Evolutionary conservation across 2,113 vertebrate species (phyloP).

Genomic region (Malaclemys terrapin): DNA sequence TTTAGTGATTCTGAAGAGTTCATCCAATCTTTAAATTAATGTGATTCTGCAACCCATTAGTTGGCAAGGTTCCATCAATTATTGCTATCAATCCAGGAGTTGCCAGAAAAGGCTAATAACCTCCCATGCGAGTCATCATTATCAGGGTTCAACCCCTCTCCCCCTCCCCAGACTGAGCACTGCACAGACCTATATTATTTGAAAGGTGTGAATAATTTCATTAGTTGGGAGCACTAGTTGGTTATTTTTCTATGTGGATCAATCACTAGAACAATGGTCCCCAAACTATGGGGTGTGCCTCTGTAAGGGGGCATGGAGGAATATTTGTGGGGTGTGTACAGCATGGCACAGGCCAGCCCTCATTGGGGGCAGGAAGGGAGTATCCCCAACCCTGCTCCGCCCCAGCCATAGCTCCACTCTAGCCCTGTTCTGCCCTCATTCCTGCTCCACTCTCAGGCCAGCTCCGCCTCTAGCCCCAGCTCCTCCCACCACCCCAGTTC

Average conservation of each 20-base stretch:
- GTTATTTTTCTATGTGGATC: neutral
- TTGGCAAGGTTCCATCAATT: neutral
- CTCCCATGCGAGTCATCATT: neutral
- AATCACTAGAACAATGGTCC: neutral
- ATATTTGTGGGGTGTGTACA: too few species aligned
- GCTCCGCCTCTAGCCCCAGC: too few species aligned
- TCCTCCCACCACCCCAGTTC: too few species aligned
- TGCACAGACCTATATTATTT: neutral
- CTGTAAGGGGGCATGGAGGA: too few species aligned
- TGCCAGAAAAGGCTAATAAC: neutral
- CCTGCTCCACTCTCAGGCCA: too few species aligned
- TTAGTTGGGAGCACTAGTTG: neutral
- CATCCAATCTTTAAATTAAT: neutral
- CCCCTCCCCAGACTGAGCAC: neutral
- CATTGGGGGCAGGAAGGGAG: too few species aligned
- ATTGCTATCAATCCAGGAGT: neutral
- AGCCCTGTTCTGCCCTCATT: too few species aligned
- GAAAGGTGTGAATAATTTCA: neutral
- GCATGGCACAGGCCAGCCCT: too few species aligned
- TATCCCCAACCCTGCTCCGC: too few species aligned
- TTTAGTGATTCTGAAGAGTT: neutral
- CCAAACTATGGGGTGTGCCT: too few species aligned
- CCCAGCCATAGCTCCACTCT: too few species aligned
- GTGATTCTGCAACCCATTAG: neutral
- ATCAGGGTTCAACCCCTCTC: neutral